Evolutionary conservation across 1,140 invertebrate species (phyloP).

Genomic region (Phymastichus coffea): DNA sequence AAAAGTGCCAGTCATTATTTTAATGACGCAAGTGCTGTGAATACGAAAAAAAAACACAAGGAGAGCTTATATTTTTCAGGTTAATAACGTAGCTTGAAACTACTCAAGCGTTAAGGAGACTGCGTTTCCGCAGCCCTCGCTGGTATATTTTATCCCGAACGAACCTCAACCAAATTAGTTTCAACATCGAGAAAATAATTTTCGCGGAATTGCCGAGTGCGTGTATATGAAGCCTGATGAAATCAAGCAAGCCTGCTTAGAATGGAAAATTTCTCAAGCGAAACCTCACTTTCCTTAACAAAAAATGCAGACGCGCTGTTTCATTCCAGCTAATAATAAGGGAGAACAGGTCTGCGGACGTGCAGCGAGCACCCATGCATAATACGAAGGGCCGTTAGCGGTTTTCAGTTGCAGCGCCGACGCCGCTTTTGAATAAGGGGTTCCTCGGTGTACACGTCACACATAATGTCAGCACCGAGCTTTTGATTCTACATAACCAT

Average conservation of each 20-base stretch:
- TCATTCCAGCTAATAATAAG: no score
- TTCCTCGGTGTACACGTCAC: neutral
- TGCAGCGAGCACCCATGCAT: no score
- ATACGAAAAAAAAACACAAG: neutral
- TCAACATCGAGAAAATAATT: no score
- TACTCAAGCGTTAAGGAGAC: neutral
- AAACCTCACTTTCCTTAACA: no score
- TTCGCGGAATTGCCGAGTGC: no score
- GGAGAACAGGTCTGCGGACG: no score
- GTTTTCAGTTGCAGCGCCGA: slow-evolving; percentile 1
- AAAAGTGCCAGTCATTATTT: neutral
- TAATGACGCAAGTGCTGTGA: neutral
- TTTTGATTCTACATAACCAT: neutral
- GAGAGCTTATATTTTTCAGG: neutral
- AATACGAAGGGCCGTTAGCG: no score
- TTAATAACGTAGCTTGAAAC: neutral
- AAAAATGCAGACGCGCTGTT: no score
- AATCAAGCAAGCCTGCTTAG: no score
- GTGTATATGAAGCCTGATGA: no score
- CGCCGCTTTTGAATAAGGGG: neutral
- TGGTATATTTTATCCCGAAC: neutral
- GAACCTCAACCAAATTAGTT: no score
- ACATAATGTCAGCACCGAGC: neutral
- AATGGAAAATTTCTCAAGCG: no score
- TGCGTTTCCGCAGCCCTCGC: neutral